These are phyloP conservation scores for Matsumyia berberina DNA, from an alignment of 2,888 invertebrate species.

Conservation along the genomic window DNA sequence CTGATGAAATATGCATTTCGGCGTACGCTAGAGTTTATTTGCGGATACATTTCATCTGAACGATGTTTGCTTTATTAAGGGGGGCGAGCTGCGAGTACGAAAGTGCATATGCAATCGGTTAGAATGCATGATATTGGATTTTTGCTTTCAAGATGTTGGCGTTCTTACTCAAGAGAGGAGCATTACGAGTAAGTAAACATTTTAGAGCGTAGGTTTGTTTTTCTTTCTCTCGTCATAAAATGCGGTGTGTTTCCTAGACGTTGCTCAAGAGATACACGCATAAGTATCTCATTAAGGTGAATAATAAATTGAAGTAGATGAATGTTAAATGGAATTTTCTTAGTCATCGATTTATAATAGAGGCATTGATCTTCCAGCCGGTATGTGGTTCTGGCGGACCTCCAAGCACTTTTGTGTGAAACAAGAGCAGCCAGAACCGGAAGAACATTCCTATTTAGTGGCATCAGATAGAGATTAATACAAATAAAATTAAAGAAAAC, in stretches of 20 bases:
- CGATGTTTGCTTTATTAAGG: conserved; percentile 75
- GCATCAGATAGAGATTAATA: too few species aligned
- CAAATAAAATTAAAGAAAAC: too few species aligned
- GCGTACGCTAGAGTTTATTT: conserved; percentile 75
- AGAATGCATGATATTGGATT: conserved; percentile 11
- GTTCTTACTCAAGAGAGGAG: conserved; percentile 37
- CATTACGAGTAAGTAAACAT: conserved; percentile 41
- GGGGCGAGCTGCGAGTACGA: conserved; percentile 6
- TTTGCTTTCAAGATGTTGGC: conserved; percentile 67
- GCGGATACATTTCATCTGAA: conserved; percentile 77
- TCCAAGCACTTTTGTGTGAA: too few species aligned
- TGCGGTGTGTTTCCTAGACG: conserved; percentile 18
- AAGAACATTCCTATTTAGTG: too few species aligned
- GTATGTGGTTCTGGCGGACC: too few species aligned
- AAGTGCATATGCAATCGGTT: conserved; percentile 24
- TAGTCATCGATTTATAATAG: too few species aligned
- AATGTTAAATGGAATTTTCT: too few species aligned
- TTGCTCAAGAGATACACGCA: conserved; percentile 1
- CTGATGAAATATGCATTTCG: conserved; percentile 77
- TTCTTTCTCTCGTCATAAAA: conserved; percentile 10
- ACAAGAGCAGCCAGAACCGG: too few species aligned
- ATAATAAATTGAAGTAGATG: conserved; percentile 43
- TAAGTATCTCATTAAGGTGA: conserved; percentile 64
- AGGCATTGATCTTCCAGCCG: too few species aligned
- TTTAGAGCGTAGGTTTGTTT: conserved; percentile 44